These are phyloP conservation scores for Cacatua alba DNA, from an alignment of 2,113 vertebrate species.

Conservation along the genomic window DNA sequence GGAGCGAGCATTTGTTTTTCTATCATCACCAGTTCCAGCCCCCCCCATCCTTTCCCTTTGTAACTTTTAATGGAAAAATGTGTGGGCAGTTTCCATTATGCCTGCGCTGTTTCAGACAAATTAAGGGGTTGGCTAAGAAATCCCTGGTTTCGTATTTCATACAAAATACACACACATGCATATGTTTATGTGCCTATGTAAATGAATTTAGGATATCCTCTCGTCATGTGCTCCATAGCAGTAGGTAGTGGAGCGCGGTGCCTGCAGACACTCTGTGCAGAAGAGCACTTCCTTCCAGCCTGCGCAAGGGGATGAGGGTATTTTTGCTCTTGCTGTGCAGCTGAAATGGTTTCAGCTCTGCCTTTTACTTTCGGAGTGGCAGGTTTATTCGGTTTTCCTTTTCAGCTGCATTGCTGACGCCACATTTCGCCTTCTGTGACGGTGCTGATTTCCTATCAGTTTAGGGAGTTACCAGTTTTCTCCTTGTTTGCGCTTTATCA, in stretches of 20 bases:
- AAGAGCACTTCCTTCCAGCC: neutral
- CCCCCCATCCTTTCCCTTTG: conserved; percentile 2
- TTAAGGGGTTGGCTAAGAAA: conserved; percentile 73
- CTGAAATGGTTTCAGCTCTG: neutral
- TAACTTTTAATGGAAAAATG: conserved; percentile 76
- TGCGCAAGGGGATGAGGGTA: neutral
- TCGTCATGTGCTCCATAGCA: neutral
- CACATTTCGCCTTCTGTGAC: conserved; percentile 47
- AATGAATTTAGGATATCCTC: conserved; percentile 67
- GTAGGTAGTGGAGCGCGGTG: neutral
- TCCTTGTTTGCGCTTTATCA: conserved; percentile 41
- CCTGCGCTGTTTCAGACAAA: conserved; percentile 71
- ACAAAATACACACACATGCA: conserved; percentile 30
- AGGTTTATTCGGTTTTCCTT: conserved; percentile 5
- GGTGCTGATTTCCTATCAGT: conserved; percentile 72
- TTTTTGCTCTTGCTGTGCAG: neutral
- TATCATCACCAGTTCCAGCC: neutral
- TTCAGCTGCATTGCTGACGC: conserved; percentile 53
- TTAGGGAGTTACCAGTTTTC: conserved; percentile 53
- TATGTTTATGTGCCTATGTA: conserved; percentile 47
- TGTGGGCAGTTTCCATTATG: conserved; percentile 71
- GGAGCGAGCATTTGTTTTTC: neutral
- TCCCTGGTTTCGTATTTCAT: conserved; percentile 54
- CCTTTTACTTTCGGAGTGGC: conserved; percentile 33
- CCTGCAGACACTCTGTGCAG: neutral